phyloP scores from a whole-genome alignment of 1,140 invertebrate genomes.

The Oryctes rhinoceros region DNA sequence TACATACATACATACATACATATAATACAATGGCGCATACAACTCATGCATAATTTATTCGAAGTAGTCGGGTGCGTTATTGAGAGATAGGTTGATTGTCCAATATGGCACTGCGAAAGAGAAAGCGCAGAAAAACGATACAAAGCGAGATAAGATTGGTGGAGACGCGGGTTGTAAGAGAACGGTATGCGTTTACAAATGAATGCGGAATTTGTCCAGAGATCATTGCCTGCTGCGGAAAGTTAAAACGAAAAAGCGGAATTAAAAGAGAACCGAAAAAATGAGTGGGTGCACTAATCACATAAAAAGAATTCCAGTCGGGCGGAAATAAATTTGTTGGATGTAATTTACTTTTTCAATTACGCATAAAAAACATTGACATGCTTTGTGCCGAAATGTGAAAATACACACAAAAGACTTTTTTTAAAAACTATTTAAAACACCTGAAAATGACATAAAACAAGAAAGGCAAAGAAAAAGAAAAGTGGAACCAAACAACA shows the following conservation, averaged over 20 bases:
- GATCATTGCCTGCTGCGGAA: background rate
- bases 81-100: background rate
- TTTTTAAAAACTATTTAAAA: no score
- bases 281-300: background rate
- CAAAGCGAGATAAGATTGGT: background rate
- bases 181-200: background rate
- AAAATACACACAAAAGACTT: no score
- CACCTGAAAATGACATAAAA: no score
- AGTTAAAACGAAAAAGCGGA: background rate
- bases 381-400: no score
- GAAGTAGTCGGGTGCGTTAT: background rate
- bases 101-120: background rate
- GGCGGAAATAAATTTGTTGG: background rate
- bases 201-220: background rate
- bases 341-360: background rate
- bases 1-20: background rate
- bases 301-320: background rate
- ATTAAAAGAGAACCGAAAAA: background rate
- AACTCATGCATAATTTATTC: constrained; percentile 7
- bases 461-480: no score
- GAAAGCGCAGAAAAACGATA: background rate
- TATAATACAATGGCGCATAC: background rate
- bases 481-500: no score
- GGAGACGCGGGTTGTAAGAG: background rate
- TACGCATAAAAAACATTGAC: no score